phyloP scores from a whole-genome alignment of 2,113 vertebrate species.

The Orthonyx spaldingii region DNA sequence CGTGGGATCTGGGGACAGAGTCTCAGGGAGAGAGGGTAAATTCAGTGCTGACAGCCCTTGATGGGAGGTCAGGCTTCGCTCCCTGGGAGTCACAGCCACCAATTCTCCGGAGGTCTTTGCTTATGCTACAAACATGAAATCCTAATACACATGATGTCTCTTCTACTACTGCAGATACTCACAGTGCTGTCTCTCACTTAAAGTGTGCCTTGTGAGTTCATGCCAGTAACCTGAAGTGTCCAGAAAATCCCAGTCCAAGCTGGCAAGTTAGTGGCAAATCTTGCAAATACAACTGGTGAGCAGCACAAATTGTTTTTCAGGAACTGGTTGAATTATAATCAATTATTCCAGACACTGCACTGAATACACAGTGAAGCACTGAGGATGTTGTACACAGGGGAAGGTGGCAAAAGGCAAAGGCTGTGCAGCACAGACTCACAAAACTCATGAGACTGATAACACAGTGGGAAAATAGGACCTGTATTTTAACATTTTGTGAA shows the following conservation, averaged over 20 bases:
- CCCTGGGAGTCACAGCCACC: not conserved
- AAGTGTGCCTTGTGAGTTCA: not conserved
- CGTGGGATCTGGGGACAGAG: not conserved
- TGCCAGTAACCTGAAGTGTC: not conserved
- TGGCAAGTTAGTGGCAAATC: not conserved
- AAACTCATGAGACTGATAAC: not conserved
- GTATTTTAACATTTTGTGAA: not conserved
- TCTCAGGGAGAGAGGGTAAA: not conserved
- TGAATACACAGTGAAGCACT: not conserved
- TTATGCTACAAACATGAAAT: not conserved
- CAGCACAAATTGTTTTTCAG: not conserved
- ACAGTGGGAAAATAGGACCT: not conserved
- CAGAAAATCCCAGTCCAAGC: not conserved
- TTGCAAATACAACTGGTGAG: not conserved
- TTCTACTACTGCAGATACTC: not conserved
- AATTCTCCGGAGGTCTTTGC: not conserved
- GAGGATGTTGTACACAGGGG: not conserved
- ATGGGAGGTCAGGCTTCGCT: not conserved
- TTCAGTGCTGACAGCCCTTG: not conserved
- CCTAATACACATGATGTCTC: rapidly evolving
- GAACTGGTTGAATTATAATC: not conserved
- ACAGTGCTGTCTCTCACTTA: not conserved
- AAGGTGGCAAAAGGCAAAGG: not conserved
- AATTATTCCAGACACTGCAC: rapidly evolving
- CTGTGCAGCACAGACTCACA: not conserved